phyloP scores from a whole-genome alignment of 2,797 vertebrate species.

The Monodelphis domestica region DNA sequence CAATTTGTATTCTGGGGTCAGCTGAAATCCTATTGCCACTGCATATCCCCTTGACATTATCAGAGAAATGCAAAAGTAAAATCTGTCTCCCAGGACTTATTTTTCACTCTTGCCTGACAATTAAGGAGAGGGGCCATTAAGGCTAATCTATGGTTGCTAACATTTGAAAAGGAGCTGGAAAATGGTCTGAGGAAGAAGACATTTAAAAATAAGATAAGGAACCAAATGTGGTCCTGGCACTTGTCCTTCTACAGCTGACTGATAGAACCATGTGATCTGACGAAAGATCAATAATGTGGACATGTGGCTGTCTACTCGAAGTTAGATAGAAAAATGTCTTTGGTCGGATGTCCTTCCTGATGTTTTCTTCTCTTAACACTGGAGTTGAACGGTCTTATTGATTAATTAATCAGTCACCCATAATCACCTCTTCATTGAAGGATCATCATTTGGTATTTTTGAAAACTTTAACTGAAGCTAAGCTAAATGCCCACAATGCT shows the following conservation, averaged over 20 bases:
- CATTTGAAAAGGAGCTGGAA: slow-evolving; percentile 60
- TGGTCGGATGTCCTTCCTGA: neutral
- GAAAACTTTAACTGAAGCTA: slow-evolving; percentile 52
- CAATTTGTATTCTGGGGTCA: slow-evolving; percentile 55
- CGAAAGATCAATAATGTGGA: slow-evolving; percentile 54
- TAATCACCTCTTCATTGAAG: neutral
- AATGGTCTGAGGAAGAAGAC: slow-evolving; percentile 47
- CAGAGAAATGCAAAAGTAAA: slow-evolving; percentile 47
- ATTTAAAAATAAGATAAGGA: slow-evolving; percentile 51
- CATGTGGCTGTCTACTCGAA: slow-evolving; percentile 6
- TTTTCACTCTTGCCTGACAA: slow-evolving; percentile 69
- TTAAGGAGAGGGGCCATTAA: slow-evolving; percentile 61
- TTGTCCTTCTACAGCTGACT: slow-evolving; percentile 41
- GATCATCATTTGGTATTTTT: slow-evolving; percentile 34
- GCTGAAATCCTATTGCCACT: neutral
- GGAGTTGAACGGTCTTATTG: neutral
- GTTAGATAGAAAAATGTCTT: slow-evolving; percentile 21
- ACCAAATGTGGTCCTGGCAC: slow-evolving; percentile 19
- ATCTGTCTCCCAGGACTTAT: slow-evolving; percentile 44
- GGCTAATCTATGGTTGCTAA: slow-evolving; percentile 28
- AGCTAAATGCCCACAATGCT: slow-evolving; percentile 32
- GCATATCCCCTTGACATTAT: slow-evolving; percentile 48
- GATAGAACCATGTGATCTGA: slow-evolving; percentile 53
- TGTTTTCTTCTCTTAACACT: slow-evolving; percentile 8
- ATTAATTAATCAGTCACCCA: slow-evolving; percentile 50